A percentile compares a stretch with the other conserved stretches of the same genome.
Evolutionary conservation across 2,113 vertebrate genomes (phyloP).

Genomic region (Neogobius melanostomus): DNA sequence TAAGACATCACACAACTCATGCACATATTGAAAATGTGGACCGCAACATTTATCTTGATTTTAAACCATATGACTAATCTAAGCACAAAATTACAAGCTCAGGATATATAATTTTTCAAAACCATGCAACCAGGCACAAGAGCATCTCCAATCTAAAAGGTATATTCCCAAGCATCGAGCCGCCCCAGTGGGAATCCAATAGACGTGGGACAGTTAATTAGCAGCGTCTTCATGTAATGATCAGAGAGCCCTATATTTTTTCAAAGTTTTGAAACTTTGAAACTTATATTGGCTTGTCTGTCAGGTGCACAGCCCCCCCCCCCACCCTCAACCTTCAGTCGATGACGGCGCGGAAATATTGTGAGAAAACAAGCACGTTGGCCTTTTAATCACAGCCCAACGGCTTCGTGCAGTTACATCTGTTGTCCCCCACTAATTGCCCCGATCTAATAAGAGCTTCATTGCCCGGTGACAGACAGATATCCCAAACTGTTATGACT

Average conservation of each 20-base stretch:
- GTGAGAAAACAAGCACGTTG: slow-evolving; percentile 23
- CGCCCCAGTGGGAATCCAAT: too few species aligned
- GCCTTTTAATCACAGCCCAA: slow-evolving; percentile 51
- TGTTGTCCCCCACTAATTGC: slow-evolving; percentile 68
- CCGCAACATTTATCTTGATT: too few species aligned
- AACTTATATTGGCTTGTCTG: too few species aligned
- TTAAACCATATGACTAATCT: too few species aligned
- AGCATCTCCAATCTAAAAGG: too few species aligned
- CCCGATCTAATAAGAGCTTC: slow-evolving; percentile 68
- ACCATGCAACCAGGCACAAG: too few species aligned
- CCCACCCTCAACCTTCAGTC: slow-evolving; percentile 36
- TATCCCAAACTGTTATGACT: slow-evolving; percentile 67
- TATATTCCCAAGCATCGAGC: too few species aligned
- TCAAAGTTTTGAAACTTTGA: neutral
- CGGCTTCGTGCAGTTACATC: slow-evolving; percentile 42
- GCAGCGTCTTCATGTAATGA: neutral
- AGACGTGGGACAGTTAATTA: neutral
- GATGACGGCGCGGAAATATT: slow-evolving; percentile 17
- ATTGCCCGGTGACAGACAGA: slow-evolving; percentile 59
- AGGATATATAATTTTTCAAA: too few species aligned
- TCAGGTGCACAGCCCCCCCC: slow-evolving; percentile 1
- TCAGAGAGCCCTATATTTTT: neutral
- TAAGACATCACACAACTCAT: too few species aligned
- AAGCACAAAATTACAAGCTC: too few species aligned
- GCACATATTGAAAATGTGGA: too few species aligned